These are phyloP conservation scores for Sminthurinus signatus DNA, from an alignment of 1,140 invertebrate species.

Conservation along the genomic window DNA sequence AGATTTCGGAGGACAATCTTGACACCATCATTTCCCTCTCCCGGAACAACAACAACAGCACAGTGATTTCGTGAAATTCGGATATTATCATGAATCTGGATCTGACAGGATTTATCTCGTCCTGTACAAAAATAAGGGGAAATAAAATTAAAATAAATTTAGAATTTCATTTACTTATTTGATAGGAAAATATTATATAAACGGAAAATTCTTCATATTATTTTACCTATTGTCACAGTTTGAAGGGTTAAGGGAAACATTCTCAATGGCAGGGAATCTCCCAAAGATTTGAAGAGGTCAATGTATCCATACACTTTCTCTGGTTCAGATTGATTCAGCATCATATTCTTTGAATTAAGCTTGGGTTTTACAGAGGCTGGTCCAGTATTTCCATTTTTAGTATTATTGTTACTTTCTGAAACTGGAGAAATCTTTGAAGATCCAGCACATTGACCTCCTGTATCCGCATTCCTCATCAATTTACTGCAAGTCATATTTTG, in stretches of 20 bases:
- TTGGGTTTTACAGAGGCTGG: background rate
- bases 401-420: background rate
- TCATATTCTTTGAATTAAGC: too few relatives aligned
- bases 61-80: background rate
- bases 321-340: too few relatives aligned
- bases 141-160: too few relatives aligned
- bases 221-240: background rate
- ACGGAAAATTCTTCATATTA: too few relatives aligned
- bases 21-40: background rate
- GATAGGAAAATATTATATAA: too few relatives aligned
- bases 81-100: slow-evolving; percentile 4
- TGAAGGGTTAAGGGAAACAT: background rate
- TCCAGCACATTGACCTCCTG: background rate
- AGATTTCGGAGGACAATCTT: background rate
- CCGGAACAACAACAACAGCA: background rate
- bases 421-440: background rate
- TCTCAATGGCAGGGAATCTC: background rate
- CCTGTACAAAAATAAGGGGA: too few relatives aligned
- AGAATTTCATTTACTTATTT: too few relatives aligned
- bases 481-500: background rate
- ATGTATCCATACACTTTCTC: slow-evolving; percentile 1
- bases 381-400: background rate
- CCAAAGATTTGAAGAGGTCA: background rate
- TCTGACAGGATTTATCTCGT: slow-evolving; percentile 1
- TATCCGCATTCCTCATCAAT: background rate